A percentile compares a stretch with the other conserved stretches of the same genome.
These are phyloP conservation scores for Tanytarsus gracilentus DNA, from an alignment of 2,888 invertebrate genomes.

Conservation along the genomic window DNA sequence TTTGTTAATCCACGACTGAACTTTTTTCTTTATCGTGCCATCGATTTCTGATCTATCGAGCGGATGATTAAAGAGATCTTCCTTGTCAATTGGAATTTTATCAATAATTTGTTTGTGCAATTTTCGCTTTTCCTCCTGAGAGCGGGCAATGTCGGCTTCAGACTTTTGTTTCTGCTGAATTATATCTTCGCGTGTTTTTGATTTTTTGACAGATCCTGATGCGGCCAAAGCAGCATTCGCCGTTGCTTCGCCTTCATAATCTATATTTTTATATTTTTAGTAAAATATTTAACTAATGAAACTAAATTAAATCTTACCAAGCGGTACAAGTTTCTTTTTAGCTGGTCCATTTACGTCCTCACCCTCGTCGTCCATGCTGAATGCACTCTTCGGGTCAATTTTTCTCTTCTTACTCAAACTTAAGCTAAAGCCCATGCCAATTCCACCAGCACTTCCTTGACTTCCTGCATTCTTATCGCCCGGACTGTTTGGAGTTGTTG, in stretches of 20 bases:
- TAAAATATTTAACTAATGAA: conserved; percentile 3
- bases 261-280: conserved; percentile 12
- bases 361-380: conserved; percentile 74
- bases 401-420: conserved; percentile 56
- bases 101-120: conserved; percentile 96
- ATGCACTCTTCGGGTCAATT: conserved; percentile 72
- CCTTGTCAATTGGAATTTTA: conserved; percentile 96
- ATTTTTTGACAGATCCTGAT: conserved; percentile 20
- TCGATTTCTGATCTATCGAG: conserved; percentile 85
- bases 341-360: conserved; percentile 49
- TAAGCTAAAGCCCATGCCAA: conserved; percentile 43
- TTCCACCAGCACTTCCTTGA: not conserved
- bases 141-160: conserved; percentile 56
- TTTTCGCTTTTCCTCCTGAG: conserved; percentile 89
- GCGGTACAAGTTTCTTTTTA: conserved; percentile 69
- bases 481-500: conserved; percentile 31
- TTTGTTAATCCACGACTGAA: conserved; percentile 99
- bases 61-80: conserved; percentile 87
- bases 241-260: conserved; percentile 32
- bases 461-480: conserved; percentile 20
- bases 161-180: conserved; percentile 36
- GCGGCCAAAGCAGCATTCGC: too few species aligned
- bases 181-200: conserved; percentile 29
- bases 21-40: conserved; percentile 83
- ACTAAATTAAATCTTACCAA: conserved; percentile 46